Conservation (phyloP, 2,113 vertebrate species). For the Probosciger aterrimus region DNA sequence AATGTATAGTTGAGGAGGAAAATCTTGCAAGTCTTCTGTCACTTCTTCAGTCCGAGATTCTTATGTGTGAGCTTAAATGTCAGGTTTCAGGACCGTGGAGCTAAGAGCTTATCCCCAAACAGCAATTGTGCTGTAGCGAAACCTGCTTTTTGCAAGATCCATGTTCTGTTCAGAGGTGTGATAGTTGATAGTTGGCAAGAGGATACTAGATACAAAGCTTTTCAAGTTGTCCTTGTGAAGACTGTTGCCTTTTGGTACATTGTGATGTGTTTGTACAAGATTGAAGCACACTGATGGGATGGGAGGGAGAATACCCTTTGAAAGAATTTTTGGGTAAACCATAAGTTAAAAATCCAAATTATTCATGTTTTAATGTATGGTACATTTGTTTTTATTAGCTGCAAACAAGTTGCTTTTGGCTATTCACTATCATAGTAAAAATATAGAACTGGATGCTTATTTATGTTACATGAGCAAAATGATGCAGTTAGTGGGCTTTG, state of each 20-base stretch:
- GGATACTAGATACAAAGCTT: background rate
- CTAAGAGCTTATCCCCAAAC: background rate
- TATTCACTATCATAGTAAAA: background rate
- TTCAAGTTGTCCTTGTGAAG: background rate
- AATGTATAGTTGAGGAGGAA: background rate
- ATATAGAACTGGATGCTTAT: background rate
- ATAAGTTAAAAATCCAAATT: background rate
- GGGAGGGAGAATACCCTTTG: background rate
- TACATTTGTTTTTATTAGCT: background rate
- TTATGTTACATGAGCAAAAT: background rate
- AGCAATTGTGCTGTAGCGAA: background rate
- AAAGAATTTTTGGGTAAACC: background rate
- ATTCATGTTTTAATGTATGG: background rate
- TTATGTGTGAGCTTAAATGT: background rate
- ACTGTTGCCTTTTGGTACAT: background rate
- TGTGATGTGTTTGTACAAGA: background rate
- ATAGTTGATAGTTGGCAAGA: background rate
- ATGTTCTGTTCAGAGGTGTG: background rate
- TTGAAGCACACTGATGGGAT: background rate
- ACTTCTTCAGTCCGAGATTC: background rate
- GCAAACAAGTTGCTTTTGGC: background rate
- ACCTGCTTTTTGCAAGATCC: background rate
- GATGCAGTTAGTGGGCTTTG: background rate
- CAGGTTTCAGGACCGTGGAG: accelerated
- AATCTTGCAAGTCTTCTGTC: background rate